phyloP scores from a whole-genome alignment of 2,797 vertebrate genomes.

The Enteromius radiatus region DNA sequence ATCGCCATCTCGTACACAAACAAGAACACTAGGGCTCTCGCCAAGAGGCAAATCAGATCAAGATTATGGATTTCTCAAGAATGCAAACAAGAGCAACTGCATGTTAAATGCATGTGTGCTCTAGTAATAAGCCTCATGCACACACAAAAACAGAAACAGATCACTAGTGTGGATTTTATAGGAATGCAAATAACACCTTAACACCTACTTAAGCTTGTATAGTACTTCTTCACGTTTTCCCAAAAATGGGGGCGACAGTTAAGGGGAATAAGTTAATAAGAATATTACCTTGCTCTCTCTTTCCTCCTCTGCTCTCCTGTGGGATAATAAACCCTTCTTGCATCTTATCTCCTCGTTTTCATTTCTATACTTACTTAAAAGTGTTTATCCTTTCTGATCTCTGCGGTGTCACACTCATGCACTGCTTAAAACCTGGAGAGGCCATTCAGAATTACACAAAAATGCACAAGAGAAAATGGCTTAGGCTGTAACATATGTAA shows the following conservation, averaged over 20 bases:
- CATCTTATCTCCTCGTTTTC: slow-evolving; percentile 9
- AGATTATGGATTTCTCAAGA: neutral
- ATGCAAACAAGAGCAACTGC: slow-evolving; percentile 14
- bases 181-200: slow-evolving; percentile 11
- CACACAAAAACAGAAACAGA: slow-evolving; percentile 6
- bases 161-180: slow-evolving; percentile 13
- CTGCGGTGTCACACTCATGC: neutral
- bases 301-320: slow-evolving; percentile 2
- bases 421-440: slow-evolving; percentile 16
- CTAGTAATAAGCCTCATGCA: slow-evolving; percentile 22
- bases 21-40: neutral
- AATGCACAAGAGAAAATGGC: neutral
- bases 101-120: slow-evolving; percentile 13
- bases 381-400: slow-evolving; percentile 3
- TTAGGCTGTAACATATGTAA: neutral
- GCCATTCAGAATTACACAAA: neutral
- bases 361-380: slow-evolving; percentile 5
- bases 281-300: slow-evolving; percentile 15
- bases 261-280: slow-evolving; percentile 19
- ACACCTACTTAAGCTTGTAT: neutral
- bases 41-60: slow-evolving; percentile 23
- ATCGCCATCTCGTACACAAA: slow-evolving; percentile 26
- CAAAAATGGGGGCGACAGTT: no score
- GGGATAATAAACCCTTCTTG: slow-evolving; percentile 33
- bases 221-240: no score